phyloP scores from a whole-genome alignment of 1,140 invertebrate genomes.

The Whitmania pigra region DNA sequence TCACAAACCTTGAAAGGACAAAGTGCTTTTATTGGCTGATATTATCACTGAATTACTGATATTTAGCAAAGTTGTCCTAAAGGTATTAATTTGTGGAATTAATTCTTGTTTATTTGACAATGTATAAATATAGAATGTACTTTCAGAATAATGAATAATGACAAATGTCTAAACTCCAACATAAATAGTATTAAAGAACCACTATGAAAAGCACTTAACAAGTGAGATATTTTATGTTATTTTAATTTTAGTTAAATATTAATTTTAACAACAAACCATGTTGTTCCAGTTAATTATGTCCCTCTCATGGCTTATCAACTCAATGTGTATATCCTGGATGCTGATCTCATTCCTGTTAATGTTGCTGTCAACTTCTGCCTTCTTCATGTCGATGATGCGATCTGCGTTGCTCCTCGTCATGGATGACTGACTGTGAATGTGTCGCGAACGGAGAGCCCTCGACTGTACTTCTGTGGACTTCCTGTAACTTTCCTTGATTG shows the following conservation, averaged over 20 bases:
- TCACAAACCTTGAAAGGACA: constrained; percentile 62
- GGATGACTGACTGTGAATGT: constrained; percentile 50
- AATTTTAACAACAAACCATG: background rate
- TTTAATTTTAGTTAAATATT: too few species aligned
- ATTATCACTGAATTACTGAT: background rate
- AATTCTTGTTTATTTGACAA: background rate
- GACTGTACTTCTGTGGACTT: constrained; percentile 56
- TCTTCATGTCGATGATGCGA: constrained; percentile 56
- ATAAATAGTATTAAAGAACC: too few species aligned
- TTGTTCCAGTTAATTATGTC: background rate
- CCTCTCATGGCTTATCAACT: background rate
- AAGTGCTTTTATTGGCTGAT: background rate
- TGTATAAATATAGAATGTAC: background rate
- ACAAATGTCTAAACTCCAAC: background rate
- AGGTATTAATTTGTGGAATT: background rate
- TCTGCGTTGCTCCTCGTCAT: constrained; percentile 62
- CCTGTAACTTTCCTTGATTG: constrained; percentile 66
- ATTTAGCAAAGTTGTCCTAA: too few species aligned
- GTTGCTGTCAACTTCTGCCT: constrained; percentile 2
- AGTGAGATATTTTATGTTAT: too few species aligned
- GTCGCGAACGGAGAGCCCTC: constrained; percentile 44
- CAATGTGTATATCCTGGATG: constrained; percentile 3
- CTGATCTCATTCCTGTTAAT: background rate
- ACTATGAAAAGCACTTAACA: too few species aligned
- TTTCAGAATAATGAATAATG: background rate